Evolutionary conservation across 2,797 vertebrate genomes (phyloP), one percentile per base, ranked within the genome.

Genomic region (Silurus lanzhouensis): DNA sequence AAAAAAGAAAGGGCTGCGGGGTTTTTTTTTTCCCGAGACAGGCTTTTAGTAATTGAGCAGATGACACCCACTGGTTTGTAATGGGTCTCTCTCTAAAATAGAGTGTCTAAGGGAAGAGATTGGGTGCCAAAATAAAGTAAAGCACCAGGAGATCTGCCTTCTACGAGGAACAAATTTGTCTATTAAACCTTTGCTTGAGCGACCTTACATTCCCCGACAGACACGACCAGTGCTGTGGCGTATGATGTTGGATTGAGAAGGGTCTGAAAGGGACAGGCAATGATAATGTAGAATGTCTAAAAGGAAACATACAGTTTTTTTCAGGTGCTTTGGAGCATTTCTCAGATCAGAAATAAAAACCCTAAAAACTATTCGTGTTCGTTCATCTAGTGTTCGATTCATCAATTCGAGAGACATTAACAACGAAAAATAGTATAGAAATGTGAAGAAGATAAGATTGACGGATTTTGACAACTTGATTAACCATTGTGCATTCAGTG

Each of bases 111-210:
- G 83, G 46, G 66, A 83, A 86, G 57, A 79, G 81, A 83, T 79
- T 79, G 81, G 75, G 74, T 71, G 75, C 85, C 22, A 27, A 83
- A 88, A 87, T 81, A 64, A 63, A 85, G 61, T 19, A 20, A 14
- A 67, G 75, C 71, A 64, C 22, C 31, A 25, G 44, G 66, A 82
- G 76, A 75, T 83, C 82, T 85, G 68, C 61, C 61, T 71, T 78
- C 75, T 68, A 38, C 13, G 27, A 68, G 61, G 79, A 88, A 75
- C 6, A 87, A 88, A 87, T 85, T 74, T 77, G 46, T 87, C 83
- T 71, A 88, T 89, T 89, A 89, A 83, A 58, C 15, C 60, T 55
- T 46, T 46, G 61, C 79, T 66, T 15, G 7, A 38, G 44, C 55
- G 31, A 67, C 31, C 48, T 66, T 46, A 57, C 57, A 48, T 52